Percentiles rank a stretch among this genome's conserved stretches.
Conservation (phyloP, 1,140 invertebrate genomes). For the Atta cephalotes region DNA sequence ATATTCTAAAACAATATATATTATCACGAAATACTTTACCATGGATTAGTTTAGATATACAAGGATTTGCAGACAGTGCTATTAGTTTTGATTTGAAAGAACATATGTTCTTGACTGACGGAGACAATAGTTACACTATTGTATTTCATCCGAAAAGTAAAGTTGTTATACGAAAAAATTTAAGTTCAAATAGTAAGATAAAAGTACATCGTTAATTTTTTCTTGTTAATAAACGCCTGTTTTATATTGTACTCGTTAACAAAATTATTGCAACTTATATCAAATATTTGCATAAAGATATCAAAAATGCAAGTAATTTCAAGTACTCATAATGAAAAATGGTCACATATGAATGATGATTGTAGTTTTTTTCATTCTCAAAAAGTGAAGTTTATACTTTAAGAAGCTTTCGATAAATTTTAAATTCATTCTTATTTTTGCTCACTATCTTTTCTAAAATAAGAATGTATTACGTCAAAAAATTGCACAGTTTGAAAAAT, state of each 20-base stretch:
- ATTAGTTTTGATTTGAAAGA: constrained; percentile 84
- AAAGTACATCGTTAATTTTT: constrained; percentile 50
- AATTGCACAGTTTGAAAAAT: too few relatives aligned
- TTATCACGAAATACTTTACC: constrained; percentile 71
- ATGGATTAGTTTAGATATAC: constrained; percentile 86
- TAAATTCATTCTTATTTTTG: too few relatives aligned
- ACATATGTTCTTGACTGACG: constrained; percentile 86
- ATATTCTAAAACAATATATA: constrained; percentile 79
- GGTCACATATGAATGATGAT: too few relatives aligned
- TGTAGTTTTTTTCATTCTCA: too few relatives aligned
- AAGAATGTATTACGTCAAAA: too few relatives aligned
- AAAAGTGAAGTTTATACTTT: too few relatives aligned
- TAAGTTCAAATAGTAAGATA: constrained; percentile 78
- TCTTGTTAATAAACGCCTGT: background rate
- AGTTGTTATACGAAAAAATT: constrained; percentile 80
- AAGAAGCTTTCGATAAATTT: too few relatives aligned
- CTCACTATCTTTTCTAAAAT: too few relatives aligned
- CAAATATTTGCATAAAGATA: too few relatives aligned
- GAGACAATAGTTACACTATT: constrained; percentile 86
- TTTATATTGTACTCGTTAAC: background rate
- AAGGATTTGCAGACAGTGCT: constrained; percentile 87
- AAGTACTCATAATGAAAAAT: too few relatives aligned
- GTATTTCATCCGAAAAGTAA: constrained; percentile 81
- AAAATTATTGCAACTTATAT: too few relatives aligned
- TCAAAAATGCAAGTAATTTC: too few relatives aligned